Conservation (phyloP, 1,140 invertebrate genomes). For the Pachypeltis micranthus region DNA sequence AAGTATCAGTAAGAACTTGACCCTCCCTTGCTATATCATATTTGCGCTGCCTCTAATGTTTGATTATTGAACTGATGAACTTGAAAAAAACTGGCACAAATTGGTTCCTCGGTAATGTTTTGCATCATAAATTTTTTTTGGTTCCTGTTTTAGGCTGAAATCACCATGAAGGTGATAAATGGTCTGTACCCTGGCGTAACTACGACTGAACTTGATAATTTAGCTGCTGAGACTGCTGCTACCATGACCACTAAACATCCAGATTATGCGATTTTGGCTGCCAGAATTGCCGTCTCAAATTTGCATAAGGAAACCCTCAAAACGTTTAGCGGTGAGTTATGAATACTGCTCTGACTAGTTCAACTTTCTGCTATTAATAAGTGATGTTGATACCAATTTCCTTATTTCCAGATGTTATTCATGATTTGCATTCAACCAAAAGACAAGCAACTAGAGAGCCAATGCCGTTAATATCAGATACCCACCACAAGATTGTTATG, state of each 20-base stretch:
- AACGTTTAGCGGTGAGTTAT: slow-evolving; percentile 66
- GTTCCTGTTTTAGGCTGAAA: slow-evolving; percentile 47
- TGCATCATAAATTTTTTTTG: slow-evolving; percentile 1
- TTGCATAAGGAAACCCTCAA: slow-evolving; percentile 94
- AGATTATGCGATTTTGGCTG: slow-evolving; percentile 92
- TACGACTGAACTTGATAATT: slow-evolving; percentile 91
- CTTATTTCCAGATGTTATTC: slow-evolving; percentile 68
- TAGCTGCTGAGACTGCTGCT: slow-evolving; percentile 92
- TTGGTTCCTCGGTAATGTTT: neutral
- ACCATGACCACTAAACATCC: slow-evolving; percentile 93
- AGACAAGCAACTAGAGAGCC: slow-evolving; percentile 57
- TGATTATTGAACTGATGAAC: neutral
- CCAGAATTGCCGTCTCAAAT: slow-evolving; percentile 91
- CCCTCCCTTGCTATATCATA: slow-evolving; percentile 8
- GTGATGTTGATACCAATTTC: too few relatives aligned
- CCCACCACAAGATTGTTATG: slow-evolving; percentile 72
- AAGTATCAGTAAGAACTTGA: too few relatives aligned
- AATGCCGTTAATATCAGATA: slow-evolving; percentile 76
- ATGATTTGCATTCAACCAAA: slow-evolving; percentile 66
- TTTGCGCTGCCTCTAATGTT: neutral
- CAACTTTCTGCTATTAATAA: too few relatives aligned
- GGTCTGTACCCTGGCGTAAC: slow-evolving; percentile 92
- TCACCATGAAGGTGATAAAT: slow-evolving; percentile 79
- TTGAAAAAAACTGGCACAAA: neutral
- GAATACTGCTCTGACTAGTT: too few relatives aligned